phyloP scores from a whole-genome alignment of 2,888 invertebrate species.

The Gymnoscelis rufifasciata region DNA sequence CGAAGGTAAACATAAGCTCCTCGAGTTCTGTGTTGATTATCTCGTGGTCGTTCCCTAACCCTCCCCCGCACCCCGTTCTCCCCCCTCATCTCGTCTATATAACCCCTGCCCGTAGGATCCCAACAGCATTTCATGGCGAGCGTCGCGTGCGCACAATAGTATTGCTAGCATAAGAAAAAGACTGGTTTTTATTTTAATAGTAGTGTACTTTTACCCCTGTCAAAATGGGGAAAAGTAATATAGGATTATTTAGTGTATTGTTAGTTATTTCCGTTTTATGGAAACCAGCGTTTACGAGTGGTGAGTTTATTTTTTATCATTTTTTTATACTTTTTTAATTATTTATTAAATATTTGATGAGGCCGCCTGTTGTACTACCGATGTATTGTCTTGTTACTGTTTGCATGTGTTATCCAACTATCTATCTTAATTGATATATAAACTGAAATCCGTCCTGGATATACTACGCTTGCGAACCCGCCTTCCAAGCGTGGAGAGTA shows the following conservation, averaged over 20 bases:
- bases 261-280: slow-evolving; percentile 66
- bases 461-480: too few relatives aligned
- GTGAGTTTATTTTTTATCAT: slow-evolving; percentile 50
- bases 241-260: slow-evolving; percentile 65
- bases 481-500: too few relatives aligned
- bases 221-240: slow-evolving; percentile 65
- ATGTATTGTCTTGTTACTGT: too few relatives aligned
- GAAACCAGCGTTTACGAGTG: slow-evolving; percentile 56
- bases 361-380: too few relatives aligned
- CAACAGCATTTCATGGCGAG: slow-evolving; percentile 58
- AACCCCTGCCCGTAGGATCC: slow-evolving; percentile 34
- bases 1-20: too few relatives aligned
- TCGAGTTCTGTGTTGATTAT: slow-evolving; percentile 1
- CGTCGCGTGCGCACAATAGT: slow-evolving; percentile 57
- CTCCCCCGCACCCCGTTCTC: background rate
- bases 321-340: too few relatives aligned
- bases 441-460: too few relatives aligned
- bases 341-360: too few relatives aligned
- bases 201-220: slow-evolving; percentile 56
- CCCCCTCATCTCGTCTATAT: slow-evolving; percentile 43
- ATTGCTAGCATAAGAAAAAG: slow-evolving; percentile 56
- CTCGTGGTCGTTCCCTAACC: background rate
- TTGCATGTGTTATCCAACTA: too few relatives aligned
- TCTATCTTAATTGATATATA: too few relatives aligned
- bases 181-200: slow-evolving; percentile 57